Percentiles rank a stretch among this genome's conserved stretches.
Conservation (phyloP, 2,797 vertebrate genomes). For the Leptatherina wallacei region DNA sequence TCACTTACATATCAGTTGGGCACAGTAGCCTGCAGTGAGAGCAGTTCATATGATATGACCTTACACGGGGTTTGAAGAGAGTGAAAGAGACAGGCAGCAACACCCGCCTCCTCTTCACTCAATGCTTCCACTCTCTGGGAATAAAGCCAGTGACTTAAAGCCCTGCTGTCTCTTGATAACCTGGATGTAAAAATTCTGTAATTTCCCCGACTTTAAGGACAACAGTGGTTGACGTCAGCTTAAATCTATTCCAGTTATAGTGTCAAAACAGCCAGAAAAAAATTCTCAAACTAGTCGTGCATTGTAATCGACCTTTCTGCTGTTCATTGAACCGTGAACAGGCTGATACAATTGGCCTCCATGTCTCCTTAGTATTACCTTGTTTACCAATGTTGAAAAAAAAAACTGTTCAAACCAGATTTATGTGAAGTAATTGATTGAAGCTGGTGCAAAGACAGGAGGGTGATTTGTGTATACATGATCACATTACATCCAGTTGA, state of each 20-base stretch:
- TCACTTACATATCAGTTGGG: slow-evolving; percentile 64
- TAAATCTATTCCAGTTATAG: slow-evolving; percentile 14
- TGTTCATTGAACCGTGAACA: not conserved
- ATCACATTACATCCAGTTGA: not conserved
- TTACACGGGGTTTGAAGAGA: slow-evolving; percentile 58
- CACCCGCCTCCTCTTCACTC: slow-evolving; percentile 25
- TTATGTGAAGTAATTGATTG: not conserved
- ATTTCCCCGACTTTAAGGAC: slow-evolving; percentile 16
- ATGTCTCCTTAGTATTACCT: slow-evolving; percentile 2
- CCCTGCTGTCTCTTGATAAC: slow-evolving; percentile 8
- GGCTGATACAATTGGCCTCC: not conserved
- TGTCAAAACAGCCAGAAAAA: slow-evolving; percentile 18
- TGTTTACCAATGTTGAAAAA: not conserved
- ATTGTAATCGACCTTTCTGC: slow-evolving; percentile 11
- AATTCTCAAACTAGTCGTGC: slow-evolving; percentile 1
- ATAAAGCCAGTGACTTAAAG: slow-evolving; percentile 31
- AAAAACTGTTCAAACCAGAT: not conserved
- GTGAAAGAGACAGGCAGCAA: slow-evolving; percentile 52
- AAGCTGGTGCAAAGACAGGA: not conserved
- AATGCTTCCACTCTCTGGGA: slow-evolving; percentile 19
- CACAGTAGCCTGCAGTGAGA: slow-evolving; percentile 41
- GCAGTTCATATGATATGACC: slow-evolving; percentile 42
- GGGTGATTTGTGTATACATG: not conserved
- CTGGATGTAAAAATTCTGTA: not conserved
- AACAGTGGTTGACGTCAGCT: slow-evolving; percentile 19